phyloP scores from a whole-genome alignment of 2,113 vertebrate species.

The Otocyon megalotis region DNA sequence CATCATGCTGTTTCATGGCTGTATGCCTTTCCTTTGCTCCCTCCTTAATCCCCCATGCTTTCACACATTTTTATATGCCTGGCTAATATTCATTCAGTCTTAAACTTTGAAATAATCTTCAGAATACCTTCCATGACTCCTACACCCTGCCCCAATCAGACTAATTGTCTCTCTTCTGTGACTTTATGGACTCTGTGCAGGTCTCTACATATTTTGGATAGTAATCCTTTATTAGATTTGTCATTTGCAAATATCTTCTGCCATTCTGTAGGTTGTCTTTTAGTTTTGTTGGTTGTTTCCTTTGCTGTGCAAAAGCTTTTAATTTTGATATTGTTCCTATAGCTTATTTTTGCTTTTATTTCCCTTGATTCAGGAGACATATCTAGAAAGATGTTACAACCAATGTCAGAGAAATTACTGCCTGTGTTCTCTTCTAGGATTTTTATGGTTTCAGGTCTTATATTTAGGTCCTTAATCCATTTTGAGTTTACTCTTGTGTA shows the following conservation, averaged over 20 bases:
- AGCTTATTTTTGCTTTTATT: neutral
- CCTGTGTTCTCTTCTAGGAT: neutral
- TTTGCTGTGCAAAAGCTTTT: neutral
- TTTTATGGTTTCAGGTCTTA: neutral
- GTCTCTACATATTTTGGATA: neutral
- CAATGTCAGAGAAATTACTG: neutral
- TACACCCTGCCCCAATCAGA: neutral
- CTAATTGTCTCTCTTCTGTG: conserved; percentile 41
- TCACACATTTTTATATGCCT: conserved; percentile 41
- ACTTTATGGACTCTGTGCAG: conserved; percentile 35
- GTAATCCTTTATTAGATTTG: neutral
- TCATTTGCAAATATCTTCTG: neutral
- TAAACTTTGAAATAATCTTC: conserved; percentile 37
- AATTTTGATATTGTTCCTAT: neutral
- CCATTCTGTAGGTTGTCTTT: neutral
- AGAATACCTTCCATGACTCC: conserved; percentile 20
- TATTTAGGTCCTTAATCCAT: neutral
- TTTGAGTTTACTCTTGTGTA: neutral
- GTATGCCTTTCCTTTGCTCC: neutral
- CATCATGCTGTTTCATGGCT: neutral
- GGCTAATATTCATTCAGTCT: conserved; percentile 30
- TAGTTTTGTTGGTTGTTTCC: neutral
- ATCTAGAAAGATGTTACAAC: neutral
- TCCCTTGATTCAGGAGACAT: neutral
- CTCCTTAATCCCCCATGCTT: conserved; percentile 38